Evolutionary conservation across 2,797 vertebrate genomes (phyloP).

Genomic region (Pseudomugil tenellus): DNA sequence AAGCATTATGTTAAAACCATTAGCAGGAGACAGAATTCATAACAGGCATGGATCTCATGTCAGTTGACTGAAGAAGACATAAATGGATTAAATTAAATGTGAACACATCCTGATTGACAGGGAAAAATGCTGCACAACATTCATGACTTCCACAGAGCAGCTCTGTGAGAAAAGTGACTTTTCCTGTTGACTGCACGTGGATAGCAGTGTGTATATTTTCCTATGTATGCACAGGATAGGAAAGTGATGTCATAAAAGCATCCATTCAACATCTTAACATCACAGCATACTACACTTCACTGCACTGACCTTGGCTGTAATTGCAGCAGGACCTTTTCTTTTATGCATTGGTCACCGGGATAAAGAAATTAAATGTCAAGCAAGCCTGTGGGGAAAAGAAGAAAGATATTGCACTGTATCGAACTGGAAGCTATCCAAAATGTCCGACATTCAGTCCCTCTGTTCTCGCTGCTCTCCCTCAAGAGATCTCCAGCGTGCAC

Average conservation of each 20-base stretch:
- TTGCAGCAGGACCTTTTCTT: slow-evolving; percentile 71
- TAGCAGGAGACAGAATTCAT: slow-evolving; percentile 51
- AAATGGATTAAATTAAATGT: slow-evolving; percentile 66
- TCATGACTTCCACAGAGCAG: slow-evolving; percentile 25
- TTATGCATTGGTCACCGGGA: slow-evolving; percentile 70
- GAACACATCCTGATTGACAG: slow-evolving; percentile 52
- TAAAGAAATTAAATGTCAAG: slow-evolving; percentile 77
- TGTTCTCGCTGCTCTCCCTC: slow-evolving; percentile 25
- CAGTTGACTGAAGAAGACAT: slow-evolving; percentile 56
- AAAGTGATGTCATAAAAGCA: slow-evolving; percentile 48
- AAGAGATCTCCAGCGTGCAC: slow-evolving; percentile 1
- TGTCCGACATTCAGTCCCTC: slow-evolving; percentile 48
- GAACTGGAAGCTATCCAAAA: slow-evolving; percentile 60
- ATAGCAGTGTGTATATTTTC: background rate
- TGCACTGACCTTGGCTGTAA: slow-evolving; percentile 72
- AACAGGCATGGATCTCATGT: slow-evolving; percentile 43
- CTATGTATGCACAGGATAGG: background rate
- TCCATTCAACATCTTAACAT: slow-evolving; percentile 64
- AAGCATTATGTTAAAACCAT: slow-evolving; percentile 61
- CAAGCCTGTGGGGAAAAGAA: slow-evolving; percentile 53
- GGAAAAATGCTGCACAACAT: slow-evolving; percentile 39
- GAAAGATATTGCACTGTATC: slow-evolving; percentile 52
- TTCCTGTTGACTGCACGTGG: background rate
- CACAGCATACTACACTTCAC: slow-evolving; percentile 52
- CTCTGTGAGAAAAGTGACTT: slow-evolving; percentile 27